These are phyloP conservation scores for Polydesmus complanatus DNA, from an alignment of 2,888 invertebrate genomes.

Conservation along the genomic window DNA sequence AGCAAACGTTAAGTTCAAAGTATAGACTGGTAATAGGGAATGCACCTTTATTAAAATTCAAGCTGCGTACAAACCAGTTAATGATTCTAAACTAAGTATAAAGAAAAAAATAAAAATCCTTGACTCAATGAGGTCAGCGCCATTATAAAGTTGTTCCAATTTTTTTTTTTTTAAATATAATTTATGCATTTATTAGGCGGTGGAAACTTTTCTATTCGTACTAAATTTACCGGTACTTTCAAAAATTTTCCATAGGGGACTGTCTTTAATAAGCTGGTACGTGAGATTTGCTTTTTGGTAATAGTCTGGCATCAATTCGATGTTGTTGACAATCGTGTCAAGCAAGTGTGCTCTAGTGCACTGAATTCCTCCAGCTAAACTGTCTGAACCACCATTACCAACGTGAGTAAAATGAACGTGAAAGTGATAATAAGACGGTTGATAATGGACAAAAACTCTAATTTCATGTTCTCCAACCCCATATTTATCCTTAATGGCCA, in stretches of 20 bases:
- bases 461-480: slow-evolving; percentile 48
- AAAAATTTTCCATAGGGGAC: slow-evolving; percentile 52
- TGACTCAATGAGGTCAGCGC: no score
- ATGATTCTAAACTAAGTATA: no score
- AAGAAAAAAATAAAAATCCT: no score
- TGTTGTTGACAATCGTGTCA: slow-evolving; percentile 75
- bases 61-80: no score
- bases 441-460: slow-evolving; percentile 82
- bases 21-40: no score
- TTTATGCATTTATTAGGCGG: no score
- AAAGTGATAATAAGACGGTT: slow-evolving; percentile 91
- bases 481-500: slow-evolving; percentile 62
- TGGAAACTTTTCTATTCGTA: no score
- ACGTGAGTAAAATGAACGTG: slow-evolving; percentile 85
- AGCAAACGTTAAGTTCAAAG: no score
- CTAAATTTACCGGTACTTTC: slow-evolving; percentile 41
- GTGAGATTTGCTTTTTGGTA: slow-evolving; percentile 69
- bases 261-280: slow-evolving; percentile 62
- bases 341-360: slow-evolving; percentile 77
- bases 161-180: no score
- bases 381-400: slow-evolving; percentile 52
- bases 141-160: no score
- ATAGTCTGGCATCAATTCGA: slow-evolving; percentile 65
- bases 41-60: no score
- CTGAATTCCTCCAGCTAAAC: slow-evolving; percentile 55